Evolutionary conservation across 2,888 invertebrate genomes (phyloP).

Genomic region (Synergus itoensis): DNA sequence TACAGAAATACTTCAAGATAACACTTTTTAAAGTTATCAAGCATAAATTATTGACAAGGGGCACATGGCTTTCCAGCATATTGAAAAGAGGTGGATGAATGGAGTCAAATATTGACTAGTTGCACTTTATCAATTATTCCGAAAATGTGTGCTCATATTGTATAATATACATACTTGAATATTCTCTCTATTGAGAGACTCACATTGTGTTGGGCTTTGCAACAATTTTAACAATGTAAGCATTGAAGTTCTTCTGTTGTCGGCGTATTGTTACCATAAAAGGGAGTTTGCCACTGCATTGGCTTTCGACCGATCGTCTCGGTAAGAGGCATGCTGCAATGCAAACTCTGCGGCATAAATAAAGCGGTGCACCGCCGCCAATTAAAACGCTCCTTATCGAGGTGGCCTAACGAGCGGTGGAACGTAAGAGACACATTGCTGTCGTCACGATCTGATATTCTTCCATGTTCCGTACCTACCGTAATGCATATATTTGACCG

Average conservation of each 20-base stretch:
- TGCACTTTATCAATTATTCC: background rate
- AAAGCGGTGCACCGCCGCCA: conserved; percentile 62
- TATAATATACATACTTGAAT: background rate
- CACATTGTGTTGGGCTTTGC: background rate
- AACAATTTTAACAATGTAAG: conserved; percentile 27
- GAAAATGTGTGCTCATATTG: background rate
- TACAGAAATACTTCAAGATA: no score
- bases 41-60: no score
- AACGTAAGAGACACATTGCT: conserved; percentile 50
- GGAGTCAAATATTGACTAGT: background rate
- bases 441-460: conserved; percentile 38
- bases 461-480: conserved; percentile 36
- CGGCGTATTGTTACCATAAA: conserved; percentile 41
- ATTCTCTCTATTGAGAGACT: background rate
- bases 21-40: no score
- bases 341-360: conserved; percentile 39
- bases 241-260: conserved; percentile 14
- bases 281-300: conserved; percentile 37
- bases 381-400: conserved; percentile 75
- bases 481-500: conserved; percentile 28
- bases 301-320: conserved; percentile 24
- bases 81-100: background rate
- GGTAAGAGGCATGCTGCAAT: conserved; percentile 33
- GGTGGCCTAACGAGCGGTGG: conserved; percentile 58
- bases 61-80: no score